Conservation (phyloP, 2,113 vertebrate genomes). For the Labrus mixtus region DNA sequence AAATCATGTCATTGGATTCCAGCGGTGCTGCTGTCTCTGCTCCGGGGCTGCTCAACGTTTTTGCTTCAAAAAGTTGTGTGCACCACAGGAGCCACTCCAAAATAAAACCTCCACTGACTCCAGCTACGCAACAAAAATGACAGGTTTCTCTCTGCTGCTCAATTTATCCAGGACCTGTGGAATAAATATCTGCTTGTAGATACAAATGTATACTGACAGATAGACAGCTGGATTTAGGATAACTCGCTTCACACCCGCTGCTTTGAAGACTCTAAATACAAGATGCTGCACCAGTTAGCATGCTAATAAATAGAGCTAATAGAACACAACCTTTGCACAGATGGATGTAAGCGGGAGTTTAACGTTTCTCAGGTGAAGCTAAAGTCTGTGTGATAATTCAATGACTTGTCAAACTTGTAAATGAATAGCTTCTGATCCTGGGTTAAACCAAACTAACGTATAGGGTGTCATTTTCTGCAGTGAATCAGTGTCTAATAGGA, state of each 20-base stretch:
- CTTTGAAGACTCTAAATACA: not conserved
- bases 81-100: conserved; percentile 32
- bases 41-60: conserved; percentile 14
- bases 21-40: not conserved
- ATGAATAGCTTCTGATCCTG: not conserved
- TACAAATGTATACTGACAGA: not conserved
- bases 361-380: not conserved
- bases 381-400: too few relatives aligned
- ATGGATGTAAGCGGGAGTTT: not conserved
- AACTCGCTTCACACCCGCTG: not conserved
- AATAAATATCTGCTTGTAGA: not conserved
- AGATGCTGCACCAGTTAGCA: not conserved
- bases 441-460: not conserved
- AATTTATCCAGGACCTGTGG: conserved; percentile 1
- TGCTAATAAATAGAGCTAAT: not conserved
- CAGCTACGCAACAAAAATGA: conserved; percentile 3
- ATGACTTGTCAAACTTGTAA: too few relatives aligned
- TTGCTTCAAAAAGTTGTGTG: conserved; percentile 39
- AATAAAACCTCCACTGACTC: conserved; percentile 22
- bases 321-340: not conserved
- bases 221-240: not conserved
- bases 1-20: not conserved
- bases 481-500: not conserved
- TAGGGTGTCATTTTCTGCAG: not conserved
- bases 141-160: conserved; percentile 6